Base-by-base conservation (phyloP, 1,140 invertebrate species). In the Prorops nasuta region DNA sequence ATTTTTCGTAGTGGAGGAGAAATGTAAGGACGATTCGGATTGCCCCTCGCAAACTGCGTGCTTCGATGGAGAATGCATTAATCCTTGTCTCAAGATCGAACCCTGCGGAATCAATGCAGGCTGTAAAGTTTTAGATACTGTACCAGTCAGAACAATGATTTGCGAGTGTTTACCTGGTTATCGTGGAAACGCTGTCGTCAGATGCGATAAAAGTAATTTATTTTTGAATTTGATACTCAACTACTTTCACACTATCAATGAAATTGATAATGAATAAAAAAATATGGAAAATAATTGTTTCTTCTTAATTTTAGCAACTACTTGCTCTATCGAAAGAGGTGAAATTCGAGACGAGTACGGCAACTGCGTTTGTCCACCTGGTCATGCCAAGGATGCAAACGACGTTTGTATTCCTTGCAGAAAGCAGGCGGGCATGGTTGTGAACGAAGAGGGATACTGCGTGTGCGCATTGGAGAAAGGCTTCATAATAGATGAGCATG, bases 81-180 rank as follows among this genome's bases (percentile, higher is more conserved):
- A 94, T 75, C 92, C 92, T 6, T 96, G 93, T 57, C 76, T 81
- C 21, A 83, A 84, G 22, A 87, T 87, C 3, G 80, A 86, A 57
- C 92, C 92, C 0, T 96, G 93, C 61, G 88, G 89, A 22, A 80
- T 83, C 7, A 92, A 92, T 54, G 87, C 91, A 0, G 79, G 84
- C 44, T 96, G 93, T 62, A 84, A 83, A 40, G 86, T 94, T 1
- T 71, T 90, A 3, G 87, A 94, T 62, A 91, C 92, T 0, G 73
- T 84, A 17, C 90, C 92, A 1, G 86, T 94, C 0, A 82, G 88
- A 60, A 94, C 91, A 12, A 91, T 94, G 89, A 84, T 91, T 47
- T 96, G 93, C 59, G 84, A 89, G 69, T 95, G 92, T 67, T 66
- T 88, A n/a, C 86, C 88, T 18, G 90, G 90, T 37, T 93, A 89